Evolutionary conservation across 2,888 invertebrate species (phyloP).

Genomic region (Cerastis leucographa): DNA sequence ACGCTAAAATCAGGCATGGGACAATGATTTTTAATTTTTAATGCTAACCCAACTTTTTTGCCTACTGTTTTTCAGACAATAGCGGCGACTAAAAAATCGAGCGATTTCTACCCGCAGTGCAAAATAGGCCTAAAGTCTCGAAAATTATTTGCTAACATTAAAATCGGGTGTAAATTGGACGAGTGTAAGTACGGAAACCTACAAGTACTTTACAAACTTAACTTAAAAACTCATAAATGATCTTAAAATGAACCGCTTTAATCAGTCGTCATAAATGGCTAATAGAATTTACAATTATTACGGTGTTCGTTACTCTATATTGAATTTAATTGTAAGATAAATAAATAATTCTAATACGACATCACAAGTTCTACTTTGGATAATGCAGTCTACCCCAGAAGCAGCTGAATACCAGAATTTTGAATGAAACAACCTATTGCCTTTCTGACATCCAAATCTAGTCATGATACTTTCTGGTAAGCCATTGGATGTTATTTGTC

Average conservation of each 20-base stretch:
- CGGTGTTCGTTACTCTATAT: conserved; percentile 39
- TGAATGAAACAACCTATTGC: too few relatives aligned
- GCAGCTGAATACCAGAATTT: background rate
- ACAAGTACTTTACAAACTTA: conserved; percentile 58
- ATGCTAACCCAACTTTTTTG: too few relatives aligned
- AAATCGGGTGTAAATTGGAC: conserved; percentile 25
- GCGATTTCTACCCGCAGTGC: background rate
- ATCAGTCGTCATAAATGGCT: conserved; percentile 64
- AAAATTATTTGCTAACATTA: background rate
- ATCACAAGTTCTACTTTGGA: conserved; percentile 31
- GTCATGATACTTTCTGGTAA: background rate
- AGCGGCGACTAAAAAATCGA: background rate
- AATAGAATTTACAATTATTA: conserved; percentile 56
- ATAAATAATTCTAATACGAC: conserved; percentile 55
- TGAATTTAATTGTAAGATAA: conserved; percentile 55
- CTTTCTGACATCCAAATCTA: background rate
- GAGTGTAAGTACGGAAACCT: conserved; percentile 21
- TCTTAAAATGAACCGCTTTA: conserved; percentile 57
- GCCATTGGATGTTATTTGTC: background rate
- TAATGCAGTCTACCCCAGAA: background rate
- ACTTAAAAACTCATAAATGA: conserved; percentile 33
- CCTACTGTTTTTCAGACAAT: background rate
- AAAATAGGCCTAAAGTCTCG: background rate
- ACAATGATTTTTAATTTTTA: background rate
- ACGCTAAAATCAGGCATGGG: background rate